Conservation (phyloP, 2,888 invertebrate genomes). For the Troides aeacus region DNA sequence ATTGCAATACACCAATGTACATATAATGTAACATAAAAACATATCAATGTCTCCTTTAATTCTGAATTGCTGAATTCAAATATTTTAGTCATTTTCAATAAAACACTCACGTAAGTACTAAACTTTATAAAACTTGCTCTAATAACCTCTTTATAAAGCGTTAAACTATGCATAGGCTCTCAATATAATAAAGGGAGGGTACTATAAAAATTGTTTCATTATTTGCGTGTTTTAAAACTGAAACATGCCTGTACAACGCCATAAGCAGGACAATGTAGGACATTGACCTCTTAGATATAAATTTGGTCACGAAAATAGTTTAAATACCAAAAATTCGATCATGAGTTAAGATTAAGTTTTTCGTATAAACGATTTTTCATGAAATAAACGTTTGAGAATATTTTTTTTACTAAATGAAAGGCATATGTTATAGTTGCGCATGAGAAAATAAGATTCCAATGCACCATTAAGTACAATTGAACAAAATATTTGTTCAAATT, state of each 20-base stretch:
- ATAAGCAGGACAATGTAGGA: neutral
- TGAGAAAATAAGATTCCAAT: neutral
- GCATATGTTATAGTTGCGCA: neutral
- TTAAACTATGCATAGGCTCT: neutral
- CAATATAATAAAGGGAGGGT: too few species aligned
- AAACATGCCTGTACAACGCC: neutral
- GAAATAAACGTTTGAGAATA: neutral
- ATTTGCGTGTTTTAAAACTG: neutral
- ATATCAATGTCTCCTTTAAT: too few species aligned
- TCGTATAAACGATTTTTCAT: neutral
- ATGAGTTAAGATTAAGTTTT: neutral
- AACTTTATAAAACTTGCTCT: neutral
- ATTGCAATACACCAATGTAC: too few species aligned
- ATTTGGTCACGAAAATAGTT: neutral
- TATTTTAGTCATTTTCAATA: too few species aligned
- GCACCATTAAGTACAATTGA: neutral
- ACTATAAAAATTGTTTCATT: neutral
- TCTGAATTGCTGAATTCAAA: too few species aligned
- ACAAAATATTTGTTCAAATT: neutral
- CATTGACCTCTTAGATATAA: constrained; percentile 3
- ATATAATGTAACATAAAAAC: too few species aligned
- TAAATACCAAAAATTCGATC: neutral
- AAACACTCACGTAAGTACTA: neutral
- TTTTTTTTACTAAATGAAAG: neutral
- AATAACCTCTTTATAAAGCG: neutral